phyloP scores from a whole-genome alignment of 2,797 vertebrate genomes.

The Sebastes goodei region DNA sequence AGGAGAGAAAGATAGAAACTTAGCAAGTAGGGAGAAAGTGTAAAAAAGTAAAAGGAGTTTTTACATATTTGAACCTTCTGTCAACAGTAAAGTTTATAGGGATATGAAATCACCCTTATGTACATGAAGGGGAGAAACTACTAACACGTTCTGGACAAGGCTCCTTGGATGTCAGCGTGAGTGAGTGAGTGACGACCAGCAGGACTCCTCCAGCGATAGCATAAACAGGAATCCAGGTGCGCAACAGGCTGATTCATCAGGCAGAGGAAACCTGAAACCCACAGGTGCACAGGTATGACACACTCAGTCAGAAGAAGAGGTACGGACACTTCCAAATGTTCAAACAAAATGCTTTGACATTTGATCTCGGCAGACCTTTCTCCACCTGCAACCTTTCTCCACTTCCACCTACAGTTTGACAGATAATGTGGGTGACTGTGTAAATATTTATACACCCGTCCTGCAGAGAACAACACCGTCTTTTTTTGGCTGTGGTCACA shows the following conservation, averaged over 20 bases:
- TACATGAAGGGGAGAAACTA: conserved; percentile 24
- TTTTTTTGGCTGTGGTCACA: conserved; percentile 49
- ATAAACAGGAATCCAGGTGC: conserved; percentile 65
- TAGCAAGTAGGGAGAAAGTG: not conserved
- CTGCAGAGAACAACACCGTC: conserved; percentile 43
- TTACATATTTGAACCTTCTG: conserved; percentile 45
- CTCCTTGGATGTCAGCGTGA: not conserved
- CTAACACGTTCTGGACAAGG: not conserved
- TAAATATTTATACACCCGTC: conserved; percentile 59
- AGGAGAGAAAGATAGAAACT: conserved; percentile 1
- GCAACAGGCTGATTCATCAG: conserved; percentile 4
- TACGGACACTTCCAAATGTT: conserved; percentile 26
- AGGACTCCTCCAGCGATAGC: conserved; percentile 11
- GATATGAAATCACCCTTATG: conserved; percentile 38
- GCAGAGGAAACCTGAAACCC: conserved; percentile 49
- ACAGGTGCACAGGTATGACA: conserved; percentile 62
- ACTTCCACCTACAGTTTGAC: conserved; percentile 14
- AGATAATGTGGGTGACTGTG: conserved; percentile 46
- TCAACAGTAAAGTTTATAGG: conserved; percentile 55
- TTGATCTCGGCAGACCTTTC: conserved; percentile 2
- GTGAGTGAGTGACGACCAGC: conserved; percentile 43
- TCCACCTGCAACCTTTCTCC: conserved; percentile 3
- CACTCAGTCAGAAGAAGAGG: conserved; percentile 2
- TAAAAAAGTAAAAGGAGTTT: not conserved
- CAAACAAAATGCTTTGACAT: conserved; percentile 34